Evolutionary conservation across 37 sponge, comb jelly and placozoan genomes (phyloP).

Genomic region (Amphimedon queenslandica): DNA sequence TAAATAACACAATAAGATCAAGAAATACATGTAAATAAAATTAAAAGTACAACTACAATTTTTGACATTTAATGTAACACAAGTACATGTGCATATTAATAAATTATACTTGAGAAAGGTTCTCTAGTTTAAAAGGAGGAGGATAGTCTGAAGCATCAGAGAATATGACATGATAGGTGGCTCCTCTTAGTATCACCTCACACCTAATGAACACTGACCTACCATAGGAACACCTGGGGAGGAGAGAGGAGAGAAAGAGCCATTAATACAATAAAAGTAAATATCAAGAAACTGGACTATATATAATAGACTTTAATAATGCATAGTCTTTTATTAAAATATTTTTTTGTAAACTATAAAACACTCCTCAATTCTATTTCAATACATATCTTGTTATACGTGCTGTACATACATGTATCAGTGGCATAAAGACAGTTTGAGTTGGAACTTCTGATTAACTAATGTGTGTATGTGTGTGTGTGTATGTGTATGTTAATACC

Average conservation of each 20-base stretch:
- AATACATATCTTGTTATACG: no score
- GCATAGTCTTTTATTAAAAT: no score
- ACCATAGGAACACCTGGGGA: conserved; percentile 19
- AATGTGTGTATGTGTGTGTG: no score
- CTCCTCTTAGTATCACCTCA: conserved; percentile 61
- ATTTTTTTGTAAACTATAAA: no score
- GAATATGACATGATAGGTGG: conserved; percentile 73
- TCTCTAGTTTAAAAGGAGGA: conserved; percentile 83
- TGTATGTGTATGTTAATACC: no score
- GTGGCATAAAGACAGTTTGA: no score
- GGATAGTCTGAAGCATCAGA: conserved; percentile 73
- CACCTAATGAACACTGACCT: conserved; percentile 68
- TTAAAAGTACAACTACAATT: background rate
- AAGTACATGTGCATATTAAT: background rate
- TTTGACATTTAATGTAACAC: background rate
- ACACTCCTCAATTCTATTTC: no score
- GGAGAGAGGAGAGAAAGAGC: background rate
- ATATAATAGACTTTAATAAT: no score
- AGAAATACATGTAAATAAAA: no score
- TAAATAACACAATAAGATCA: background rate
- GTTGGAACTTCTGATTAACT: no score
- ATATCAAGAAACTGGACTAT: no score
- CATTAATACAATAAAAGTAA: background rate
- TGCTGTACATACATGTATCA: no score
- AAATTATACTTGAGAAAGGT: conserved; percentile 88